Conservation (phyloP, 2,797 vertebrate genomes). For the Microctenopoma lineatum region DNA sequence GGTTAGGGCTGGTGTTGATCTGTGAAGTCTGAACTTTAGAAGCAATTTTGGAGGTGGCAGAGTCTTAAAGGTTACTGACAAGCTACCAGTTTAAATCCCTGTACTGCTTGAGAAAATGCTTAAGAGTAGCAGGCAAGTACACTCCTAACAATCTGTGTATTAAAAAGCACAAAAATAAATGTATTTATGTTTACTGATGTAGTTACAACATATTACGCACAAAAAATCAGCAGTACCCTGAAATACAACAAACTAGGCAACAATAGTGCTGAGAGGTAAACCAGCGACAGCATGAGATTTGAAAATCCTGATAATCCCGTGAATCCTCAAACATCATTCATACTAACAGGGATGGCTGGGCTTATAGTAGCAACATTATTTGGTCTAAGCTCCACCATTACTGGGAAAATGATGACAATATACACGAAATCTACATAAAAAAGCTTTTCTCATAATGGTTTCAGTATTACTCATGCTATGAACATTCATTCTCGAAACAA, state of each 20-base stretch:
- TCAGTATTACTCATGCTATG: constrained; percentile 14
- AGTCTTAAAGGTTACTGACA: not conserved
- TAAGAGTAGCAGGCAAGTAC: not conserved
- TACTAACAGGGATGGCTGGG: not conserved
- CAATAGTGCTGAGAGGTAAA: not conserved
- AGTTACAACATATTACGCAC: not conserved
- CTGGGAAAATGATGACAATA: not conserved
- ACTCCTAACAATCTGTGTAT: not conserved
- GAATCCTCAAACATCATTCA: not conserved
- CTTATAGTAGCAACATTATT: not conserved
- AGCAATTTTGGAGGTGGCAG: not conserved
- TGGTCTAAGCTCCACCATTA: not conserved
- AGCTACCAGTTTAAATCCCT: not conserved
- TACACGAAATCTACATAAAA: constrained; percentile 1
- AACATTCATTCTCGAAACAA: constrained; percentile 30
- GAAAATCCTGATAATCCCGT: not conserved
- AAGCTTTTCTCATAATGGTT: constrained; percentile 21
- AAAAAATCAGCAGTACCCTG: not conserved
- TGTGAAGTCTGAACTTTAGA: not conserved
- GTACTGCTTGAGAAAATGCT: not conserved
- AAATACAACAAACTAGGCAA: not conserved
- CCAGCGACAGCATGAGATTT: not conserved
- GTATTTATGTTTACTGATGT: not conserved
- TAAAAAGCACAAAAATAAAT: not conserved
- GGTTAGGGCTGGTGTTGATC: not conserved